Percentiles rank a stretch among this genome's conserved stretches.
These are phyloP conservation scores for Zhengitettix transpicula DNA, from an alignment of 2,888 invertebrate species.

Conservation along the genomic window DNA sequence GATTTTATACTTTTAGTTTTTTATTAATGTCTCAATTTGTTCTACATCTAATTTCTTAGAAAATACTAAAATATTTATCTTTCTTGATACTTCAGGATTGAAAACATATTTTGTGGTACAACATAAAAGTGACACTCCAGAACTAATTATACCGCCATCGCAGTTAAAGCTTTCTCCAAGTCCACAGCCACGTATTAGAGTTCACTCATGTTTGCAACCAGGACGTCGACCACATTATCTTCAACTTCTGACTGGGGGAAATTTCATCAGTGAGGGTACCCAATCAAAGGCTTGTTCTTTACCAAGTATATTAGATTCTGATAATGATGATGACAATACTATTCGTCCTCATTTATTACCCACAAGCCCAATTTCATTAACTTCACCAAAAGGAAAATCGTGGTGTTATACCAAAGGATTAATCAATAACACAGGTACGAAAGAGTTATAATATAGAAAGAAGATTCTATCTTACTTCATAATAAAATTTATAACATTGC, in stretches of 20 bases:
- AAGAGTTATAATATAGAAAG: background rate
- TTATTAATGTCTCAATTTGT: background rate
- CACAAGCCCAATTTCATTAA: constrained; percentile 46
- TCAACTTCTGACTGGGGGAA: constrained; percentile 24
- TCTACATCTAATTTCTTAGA: background rate
- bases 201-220: constrained; percentile 22
- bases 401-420: constrained; percentile 3
- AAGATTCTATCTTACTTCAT: no score
- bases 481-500: no score
- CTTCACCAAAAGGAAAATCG: constrained; percentile 16
- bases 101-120: constrained; percentile 78
- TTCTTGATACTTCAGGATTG: constrained; percentile 36
- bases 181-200: constrained; percentile 23
- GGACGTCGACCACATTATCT: constrained; percentile 22
- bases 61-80: background rate
- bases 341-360: constrained; percentile 25
- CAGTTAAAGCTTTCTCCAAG: constrained; percentile 20
- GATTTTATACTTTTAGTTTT: background rate
- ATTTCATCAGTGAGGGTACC: constrained; percentile 11
- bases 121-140: constrained; percentile 36
- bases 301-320: constrained; percentile 67
- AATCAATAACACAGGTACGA: constrained; percentile 2
- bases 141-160: constrained; percentile 10
- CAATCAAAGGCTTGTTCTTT: constrained; percentile 52
- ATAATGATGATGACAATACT: constrained; percentile 29